Percentiles rank a stretch among this genome's conserved stretches.
phyloP scores from a whole-genome alignment of 2,888 invertebrate species.

The Gnatocerus cornutus region DNA sequence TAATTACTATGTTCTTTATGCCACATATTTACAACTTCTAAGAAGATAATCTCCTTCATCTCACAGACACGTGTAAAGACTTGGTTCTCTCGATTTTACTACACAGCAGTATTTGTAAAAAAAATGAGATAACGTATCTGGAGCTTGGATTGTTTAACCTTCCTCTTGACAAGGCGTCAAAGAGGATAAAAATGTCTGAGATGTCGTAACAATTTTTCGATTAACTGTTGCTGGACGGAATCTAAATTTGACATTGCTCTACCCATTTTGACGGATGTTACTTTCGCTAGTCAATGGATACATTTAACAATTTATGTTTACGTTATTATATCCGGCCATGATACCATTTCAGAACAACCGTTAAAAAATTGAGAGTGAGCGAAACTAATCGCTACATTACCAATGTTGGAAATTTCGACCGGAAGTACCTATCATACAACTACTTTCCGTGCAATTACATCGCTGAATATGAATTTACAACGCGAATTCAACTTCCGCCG shows the following conservation, averaged over 20 bases:
- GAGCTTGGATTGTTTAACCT: slow-evolving; percentile 38
- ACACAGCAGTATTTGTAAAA: slow-evolving; percentile 33
- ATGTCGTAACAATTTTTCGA: slow-evolving; percentile 28
- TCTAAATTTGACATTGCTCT: too few relatives aligned
- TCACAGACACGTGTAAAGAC: slow-evolving; percentile 29
- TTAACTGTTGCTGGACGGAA: not conserved
- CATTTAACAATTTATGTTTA: too few relatives aligned
- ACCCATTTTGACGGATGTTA: too few relatives aligned
- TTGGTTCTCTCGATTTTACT: slow-evolving; percentile 18
- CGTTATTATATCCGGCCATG: not conserved
- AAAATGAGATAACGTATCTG: slow-evolving; percentile 40
- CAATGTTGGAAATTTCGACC: not conserved
- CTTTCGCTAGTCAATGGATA: too few relatives aligned
- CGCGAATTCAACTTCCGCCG: not conserved
- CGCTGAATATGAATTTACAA: slow-evolving; percentile 1
- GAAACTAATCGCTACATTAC: not conserved
- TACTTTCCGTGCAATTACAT: slow-evolving; percentile 1
- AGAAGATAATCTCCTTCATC: slow-evolving; percentile 3
- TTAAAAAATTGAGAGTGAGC: not conserved
- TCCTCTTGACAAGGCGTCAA: slow-evolving; percentile 46
- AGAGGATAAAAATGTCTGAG: slow-evolving; percentile 38
- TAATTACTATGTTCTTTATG: not conserved
- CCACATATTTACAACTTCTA: slow-evolving; percentile 6
- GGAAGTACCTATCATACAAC: slow-evolving; percentile 5
- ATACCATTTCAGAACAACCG: not conserved